Conservation (phyloP, 2,888 invertebrate species). For the Candidula unifasciata region DNA sequence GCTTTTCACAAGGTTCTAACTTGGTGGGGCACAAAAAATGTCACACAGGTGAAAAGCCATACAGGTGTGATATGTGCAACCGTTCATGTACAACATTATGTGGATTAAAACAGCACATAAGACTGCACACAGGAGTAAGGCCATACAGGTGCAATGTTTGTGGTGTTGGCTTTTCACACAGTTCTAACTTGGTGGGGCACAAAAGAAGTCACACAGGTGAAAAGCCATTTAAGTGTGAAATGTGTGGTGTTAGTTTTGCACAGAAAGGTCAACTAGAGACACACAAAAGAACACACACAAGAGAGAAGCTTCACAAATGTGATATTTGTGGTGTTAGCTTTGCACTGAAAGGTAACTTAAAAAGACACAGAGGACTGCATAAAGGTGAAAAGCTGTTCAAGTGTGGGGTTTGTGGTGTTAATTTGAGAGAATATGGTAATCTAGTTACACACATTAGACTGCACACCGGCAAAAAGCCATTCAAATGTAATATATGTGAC, state of each 20-base stretch:
- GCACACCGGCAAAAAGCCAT: background rate
- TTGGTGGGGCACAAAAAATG: background rate
- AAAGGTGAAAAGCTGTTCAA: too few species aligned
- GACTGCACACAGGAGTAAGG: background rate
- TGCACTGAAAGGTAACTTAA: too few species aligned
- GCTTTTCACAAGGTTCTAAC: background rate
- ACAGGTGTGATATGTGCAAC: background rate
- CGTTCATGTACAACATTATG: background rate
- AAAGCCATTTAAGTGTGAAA: too few species aligned
- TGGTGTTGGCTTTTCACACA: slow-evolving; percentile 24
- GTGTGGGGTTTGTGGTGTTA: too few species aligned
- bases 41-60: background rate
- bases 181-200: background rate
- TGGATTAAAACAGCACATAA: background rate
- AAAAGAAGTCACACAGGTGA: background rate
- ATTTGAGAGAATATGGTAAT: too few species aligned
- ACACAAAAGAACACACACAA: too few species aligned
- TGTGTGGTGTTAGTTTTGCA: too few species aligned
- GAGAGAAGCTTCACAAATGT: too few species aligned
- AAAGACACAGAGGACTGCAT: too few species aligned
- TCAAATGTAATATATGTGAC: background rate
- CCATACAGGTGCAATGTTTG: slow-evolving; percentile 5
- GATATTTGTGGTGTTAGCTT: too few species aligned
- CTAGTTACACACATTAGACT: too few species aligned
- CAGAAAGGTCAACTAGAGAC: too few species aligned